Conservation (phyloP, 2,113 vertebrate genomes). For the Marcusenius ussheri region DNA sequence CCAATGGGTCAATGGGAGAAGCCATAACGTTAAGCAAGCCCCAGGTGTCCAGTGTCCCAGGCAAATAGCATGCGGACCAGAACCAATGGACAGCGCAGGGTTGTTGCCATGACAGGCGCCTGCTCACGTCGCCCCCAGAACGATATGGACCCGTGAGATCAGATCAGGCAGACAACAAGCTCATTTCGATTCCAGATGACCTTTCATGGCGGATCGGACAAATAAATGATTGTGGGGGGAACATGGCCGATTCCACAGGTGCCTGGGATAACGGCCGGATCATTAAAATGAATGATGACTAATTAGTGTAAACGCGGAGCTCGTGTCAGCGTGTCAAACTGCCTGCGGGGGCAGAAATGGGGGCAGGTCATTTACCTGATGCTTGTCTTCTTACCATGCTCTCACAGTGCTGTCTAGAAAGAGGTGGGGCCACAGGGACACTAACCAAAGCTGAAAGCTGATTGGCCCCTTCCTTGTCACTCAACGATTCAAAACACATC, state of each 20-base stretch:
- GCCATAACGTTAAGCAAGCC: not conserved
- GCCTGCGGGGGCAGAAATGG: not conserved
- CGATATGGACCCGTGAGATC: not conserved
- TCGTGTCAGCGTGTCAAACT: not conserved
- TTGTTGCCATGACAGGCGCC: not conserved
- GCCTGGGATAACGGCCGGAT: not conserved
- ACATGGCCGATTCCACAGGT: not conserved
- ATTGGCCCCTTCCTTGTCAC: not conserved
- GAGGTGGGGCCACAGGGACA: not conserved
- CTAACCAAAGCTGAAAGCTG: not conserved
- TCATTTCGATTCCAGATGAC: not conserved
- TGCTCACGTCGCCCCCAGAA: not conserved
- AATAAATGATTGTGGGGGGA: not conserved
- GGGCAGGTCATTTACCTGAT: not conserved
- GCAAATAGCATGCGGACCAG: not conserved
- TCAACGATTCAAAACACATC: not conserved
- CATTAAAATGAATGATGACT: conserved; percentile 2
- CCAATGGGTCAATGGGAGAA: not conserved
- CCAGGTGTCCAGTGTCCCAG: not conserved
- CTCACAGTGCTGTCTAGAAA: not conserved
- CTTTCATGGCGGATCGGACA: not conserved
- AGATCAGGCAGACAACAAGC: not conserved
- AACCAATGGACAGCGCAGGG: not conserved
- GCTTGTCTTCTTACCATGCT: not conserved
- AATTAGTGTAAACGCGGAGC: not conserved